Evolutionary conservation across 2,113 vertebrate species (phyloP).

Genomic region (Mus pahari): DNA sequence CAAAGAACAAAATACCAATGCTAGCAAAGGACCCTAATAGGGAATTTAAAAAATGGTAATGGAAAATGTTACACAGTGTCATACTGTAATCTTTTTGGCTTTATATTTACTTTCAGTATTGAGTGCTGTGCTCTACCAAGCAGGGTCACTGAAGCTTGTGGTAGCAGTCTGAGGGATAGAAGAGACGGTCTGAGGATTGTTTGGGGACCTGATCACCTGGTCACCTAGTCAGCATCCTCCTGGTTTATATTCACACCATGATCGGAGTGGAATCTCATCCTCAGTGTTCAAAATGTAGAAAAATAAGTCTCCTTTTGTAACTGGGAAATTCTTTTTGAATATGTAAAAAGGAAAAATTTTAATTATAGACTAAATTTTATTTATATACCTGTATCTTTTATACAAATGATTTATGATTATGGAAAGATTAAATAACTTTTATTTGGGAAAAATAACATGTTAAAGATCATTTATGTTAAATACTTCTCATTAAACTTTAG

Average conservation of each 20-base stretch:
- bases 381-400: not conserved
- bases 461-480: not conserved
- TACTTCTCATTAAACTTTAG: not conserved
- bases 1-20: constrained; percentile 5
- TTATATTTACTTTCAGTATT: not conserved
- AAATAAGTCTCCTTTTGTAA: not conserved
- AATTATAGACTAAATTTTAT: not conserved
- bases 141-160: not conserved
- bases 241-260: not conserved
- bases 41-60: not conserved
- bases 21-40: not conserved
- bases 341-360: not conserved
- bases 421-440: not conserved
- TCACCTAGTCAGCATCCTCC: not conserved
- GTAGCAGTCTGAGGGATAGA: accelerated
- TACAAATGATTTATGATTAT: not conserved
- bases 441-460: not conserved
- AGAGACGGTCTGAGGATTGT: not conserved
- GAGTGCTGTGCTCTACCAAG: not conserved
- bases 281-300: not conserved
- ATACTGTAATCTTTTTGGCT: not conserved
- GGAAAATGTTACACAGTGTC: not conserved
- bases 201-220: not conserved
- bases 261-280: not conserved
- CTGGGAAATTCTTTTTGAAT: not conserved